These are phyloP conservation scores for Brenthis ino DNA, from an alignment of 2,888 invertebrate genomes.

Conservation along the genomic window DNA sequence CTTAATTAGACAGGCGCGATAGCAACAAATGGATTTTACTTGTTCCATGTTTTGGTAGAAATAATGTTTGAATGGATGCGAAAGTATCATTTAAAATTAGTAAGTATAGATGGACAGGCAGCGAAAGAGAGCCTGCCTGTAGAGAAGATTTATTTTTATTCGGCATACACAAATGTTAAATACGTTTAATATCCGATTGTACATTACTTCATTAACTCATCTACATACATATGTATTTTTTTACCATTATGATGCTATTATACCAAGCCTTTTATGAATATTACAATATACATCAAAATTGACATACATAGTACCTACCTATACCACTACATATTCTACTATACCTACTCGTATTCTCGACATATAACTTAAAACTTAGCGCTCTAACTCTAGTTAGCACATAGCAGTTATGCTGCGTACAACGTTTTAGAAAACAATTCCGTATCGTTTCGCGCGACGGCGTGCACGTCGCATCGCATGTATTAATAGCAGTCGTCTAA, in stretches of 20 bases:
- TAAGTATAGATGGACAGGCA: slow-evolving; percentile 38
- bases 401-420: slow-evolving; percentile 2
- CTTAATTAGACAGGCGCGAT: slow-evolving; percentile 81
- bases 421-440: slow-evolving; percentile 61
- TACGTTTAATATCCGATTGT: too few species aligned
- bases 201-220: too few species aligned
- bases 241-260: too few species aligned
- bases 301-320: too few species aligned
- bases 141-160: too few species aligned
- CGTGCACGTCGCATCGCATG: slow-evolving; percentile 60
- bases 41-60: slow-evolving; percentile 68
- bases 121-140: slow-evolving; percentile 12
- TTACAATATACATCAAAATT: too few species aligned
- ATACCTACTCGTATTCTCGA: too few species aligned
- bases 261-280: background rate
- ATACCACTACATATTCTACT: too few species aligned
- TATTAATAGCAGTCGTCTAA: slow-evolving; percentile 75
- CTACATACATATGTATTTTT: too few species aligned
- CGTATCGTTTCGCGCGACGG: slow-evolving; percentile 70
- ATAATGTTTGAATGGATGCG: slow-evolving; percentile 59
- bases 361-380: background rate
- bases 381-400: background rate
- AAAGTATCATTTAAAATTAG: slow-evolving; percentile 57
- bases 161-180: too few species aligned
- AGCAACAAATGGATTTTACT: slow-evolving; percentile 80